Conservation (phyloP, 1,140 invertebrate species). For the Pentalonia nigronervosa region DNA sequence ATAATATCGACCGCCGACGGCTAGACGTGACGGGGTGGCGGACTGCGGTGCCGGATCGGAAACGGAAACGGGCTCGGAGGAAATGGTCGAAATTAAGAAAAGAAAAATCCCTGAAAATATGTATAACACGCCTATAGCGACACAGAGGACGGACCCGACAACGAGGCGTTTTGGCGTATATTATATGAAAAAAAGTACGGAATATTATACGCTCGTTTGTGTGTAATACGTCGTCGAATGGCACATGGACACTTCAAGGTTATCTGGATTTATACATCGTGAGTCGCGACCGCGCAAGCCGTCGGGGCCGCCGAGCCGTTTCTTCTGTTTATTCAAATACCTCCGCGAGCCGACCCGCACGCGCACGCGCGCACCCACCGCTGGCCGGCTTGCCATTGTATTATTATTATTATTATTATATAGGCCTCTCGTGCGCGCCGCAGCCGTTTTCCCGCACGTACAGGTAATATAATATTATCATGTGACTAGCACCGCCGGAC, state of each 20-base stretch:
- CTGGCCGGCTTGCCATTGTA: background rate
- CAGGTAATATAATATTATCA: background rate
- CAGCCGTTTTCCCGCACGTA: background rate
- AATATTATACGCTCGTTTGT: background rate
- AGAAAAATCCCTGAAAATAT: background rate
- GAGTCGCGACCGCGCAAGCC: background rate
- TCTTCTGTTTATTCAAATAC: constrained; percentile 53
- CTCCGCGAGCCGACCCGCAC: background rate
- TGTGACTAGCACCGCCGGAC: background rate
- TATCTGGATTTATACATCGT: constrained; percentile 55
- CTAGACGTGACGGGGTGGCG: too few species aligned
- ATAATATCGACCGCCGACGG: too few species aligned
- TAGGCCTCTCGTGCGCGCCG: background rate
- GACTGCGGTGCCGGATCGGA: too few species aligned
- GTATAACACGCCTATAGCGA: background rate
- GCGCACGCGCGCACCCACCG: background rate
- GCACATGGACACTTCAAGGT: constrained; percentile 53
- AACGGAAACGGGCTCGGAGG: too few species aligned
- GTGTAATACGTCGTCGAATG: constrained; percentile 49
- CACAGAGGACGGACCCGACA: background rate
- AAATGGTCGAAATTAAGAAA: too few species aligned
- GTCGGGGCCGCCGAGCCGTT: background rate
- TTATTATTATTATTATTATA: background rate
- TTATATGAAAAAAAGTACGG: background rate
- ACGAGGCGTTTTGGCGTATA: background rate